Percentiles rank a stretch among this genome's conserved stretches.
These are phyloP conservation scores for Acleris holmiana DNA, from an alignment of 2,888 invertebrate genomes.

Conservation along the genomic window DNA sequence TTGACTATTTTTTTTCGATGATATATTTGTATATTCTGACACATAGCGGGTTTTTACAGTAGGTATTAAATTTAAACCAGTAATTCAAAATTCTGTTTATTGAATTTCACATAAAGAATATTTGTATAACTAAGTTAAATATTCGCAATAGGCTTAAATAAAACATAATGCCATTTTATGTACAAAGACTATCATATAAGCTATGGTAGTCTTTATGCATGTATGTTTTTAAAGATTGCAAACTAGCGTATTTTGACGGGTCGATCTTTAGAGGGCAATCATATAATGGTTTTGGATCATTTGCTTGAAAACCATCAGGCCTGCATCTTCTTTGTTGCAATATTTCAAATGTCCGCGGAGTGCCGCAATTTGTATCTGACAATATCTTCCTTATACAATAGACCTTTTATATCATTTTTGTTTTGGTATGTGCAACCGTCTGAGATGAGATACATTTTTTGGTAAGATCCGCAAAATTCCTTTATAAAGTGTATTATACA, in stretches of 20 bases:
- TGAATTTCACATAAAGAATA: no score
- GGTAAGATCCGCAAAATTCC: background rate
- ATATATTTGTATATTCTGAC: no score
- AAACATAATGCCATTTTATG: background rate
- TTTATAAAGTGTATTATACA: conserved; percentile 3
- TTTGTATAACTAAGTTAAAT: no score
- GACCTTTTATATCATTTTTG: background rate
- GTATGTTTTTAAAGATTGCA: conserved; percentile 2
- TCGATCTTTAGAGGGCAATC: background rate
- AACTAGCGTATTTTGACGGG: background rate
- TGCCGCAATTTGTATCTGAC: background rate
- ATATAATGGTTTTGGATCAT: background rate
- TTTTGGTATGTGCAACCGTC: conserved; percentile 3
- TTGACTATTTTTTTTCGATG: no score
- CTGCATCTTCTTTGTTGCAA: background rate
- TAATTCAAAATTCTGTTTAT: no score
- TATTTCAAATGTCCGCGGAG: background rate
- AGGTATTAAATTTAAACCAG: no score
- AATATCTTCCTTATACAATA: no score
- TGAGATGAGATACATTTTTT: background rate
- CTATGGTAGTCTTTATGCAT: background rate
- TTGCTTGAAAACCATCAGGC: background rate
- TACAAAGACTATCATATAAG: background rate
- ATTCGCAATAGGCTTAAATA: no score
- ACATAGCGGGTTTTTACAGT: no score